A percentile compares a stretch with the other conserved stretches of the same genome.
Conservation (phyloP, 2,888 invertebrate species). For the Eupeodes latifasciatus region DNA sequence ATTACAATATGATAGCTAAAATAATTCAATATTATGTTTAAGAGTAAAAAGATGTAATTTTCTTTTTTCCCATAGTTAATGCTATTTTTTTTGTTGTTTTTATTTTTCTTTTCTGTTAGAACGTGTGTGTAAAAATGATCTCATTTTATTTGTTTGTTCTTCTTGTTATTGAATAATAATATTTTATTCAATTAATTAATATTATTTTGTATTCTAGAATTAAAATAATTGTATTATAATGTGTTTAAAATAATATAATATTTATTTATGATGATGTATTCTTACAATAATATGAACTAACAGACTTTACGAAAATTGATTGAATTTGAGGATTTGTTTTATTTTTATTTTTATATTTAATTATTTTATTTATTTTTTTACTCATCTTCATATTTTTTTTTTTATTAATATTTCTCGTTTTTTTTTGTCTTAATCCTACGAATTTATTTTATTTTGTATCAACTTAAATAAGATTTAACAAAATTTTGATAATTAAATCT, state of each 20-base stretch:
- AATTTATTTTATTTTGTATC: constrained; percentile 40
- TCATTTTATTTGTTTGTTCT: constrained; percentile 17
- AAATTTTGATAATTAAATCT: constrained; percentile 71
- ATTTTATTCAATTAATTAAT: constrained; percentile 52
- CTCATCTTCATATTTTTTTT: constrained; percentile 42
- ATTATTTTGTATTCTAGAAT: constrained; percentile 30
- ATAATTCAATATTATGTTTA: constrained; percentile 52
- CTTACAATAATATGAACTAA: constrained; percentile 73
- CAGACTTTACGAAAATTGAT: constrained; percentile 76
- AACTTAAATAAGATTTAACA: constrained; percentile 58
- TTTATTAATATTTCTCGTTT: neutral
- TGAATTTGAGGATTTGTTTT: constrained; percentile 70
- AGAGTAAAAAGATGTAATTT: constrained; percentile 64
- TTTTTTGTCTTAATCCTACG: constrained; percentile 46
- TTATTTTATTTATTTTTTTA: constrained; percentile 12
- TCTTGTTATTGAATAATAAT: constrained; percentile 24
- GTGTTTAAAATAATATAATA: constrained; percentile 59
- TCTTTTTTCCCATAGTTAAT: constrained; percentile 46
- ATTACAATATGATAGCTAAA: constrained; percentile 56
- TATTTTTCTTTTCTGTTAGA: constrained; percentile 45
- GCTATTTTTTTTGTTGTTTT: constrained; percentile 5
- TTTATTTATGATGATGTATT: constrained; percentile 54
- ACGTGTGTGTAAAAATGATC: constrained; percentile 70
- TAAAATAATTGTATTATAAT: constrained; percentile 58
- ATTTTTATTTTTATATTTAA: constrained; percentile 10